A percentile compares a stretch with the other conserved stretches of the same genome.
These are phyloP conservation scores for Bombus polaris DNA, from an alignment of 1,140 invertebrate genomes.

Conservation along the genomic window DNA sequence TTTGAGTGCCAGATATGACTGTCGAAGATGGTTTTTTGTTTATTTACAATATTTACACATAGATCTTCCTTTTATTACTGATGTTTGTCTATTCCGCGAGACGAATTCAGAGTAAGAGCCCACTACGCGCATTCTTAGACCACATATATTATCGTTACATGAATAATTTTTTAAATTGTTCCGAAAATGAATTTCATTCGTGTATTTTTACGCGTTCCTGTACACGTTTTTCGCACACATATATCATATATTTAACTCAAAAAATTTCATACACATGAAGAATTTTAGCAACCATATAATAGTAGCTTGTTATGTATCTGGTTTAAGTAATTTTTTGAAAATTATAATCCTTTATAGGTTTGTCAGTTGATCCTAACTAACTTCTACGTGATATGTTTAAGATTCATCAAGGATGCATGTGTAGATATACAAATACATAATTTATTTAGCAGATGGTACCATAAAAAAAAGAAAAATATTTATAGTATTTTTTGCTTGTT, in stretches of 20 bases:
- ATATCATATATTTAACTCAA: slow-evolving; percentile 23
- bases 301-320: slow-evolving; percentile 34
- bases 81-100: slow-evolving; percentile 64
- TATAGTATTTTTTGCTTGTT: slow-evolving; percentile 29
- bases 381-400: slow-evolving; percentile 4
- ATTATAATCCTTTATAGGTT: not conserved
- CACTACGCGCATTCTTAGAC: slow-evolving; percentile 20
- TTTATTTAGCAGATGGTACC: slow-evolving; percentile 25
- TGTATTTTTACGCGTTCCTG: not conserved
- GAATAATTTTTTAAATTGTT: slow-evolving; percentile 9
- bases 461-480: not conserved
- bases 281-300: not conserved
- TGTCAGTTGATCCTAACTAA: not conserved
- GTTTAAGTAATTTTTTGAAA: slow-evolving; percentile 15
- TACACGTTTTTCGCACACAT: slow-evolving; percentile 4
- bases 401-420: slow-evolving; percentile 28
- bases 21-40: slow-evolving; percentile 80
- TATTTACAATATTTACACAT: slow-evolving; percentile 74
- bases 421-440: slow-evolving; percentile 23
- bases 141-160: slow-evolving; percentile 4
- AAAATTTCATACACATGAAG: slow-evolving; percentile 13
- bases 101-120: slow-evolving; percentile 36
- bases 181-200: not conserved
- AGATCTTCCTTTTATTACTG: slow-evolving; percentile 73
- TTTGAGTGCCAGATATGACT: slow-evolving; percentile 81